phyloP scores from a whole-genome alignment of 2,797 vertebrate genomes.

The Lepidocolaptes lacrymiger region DNA sequence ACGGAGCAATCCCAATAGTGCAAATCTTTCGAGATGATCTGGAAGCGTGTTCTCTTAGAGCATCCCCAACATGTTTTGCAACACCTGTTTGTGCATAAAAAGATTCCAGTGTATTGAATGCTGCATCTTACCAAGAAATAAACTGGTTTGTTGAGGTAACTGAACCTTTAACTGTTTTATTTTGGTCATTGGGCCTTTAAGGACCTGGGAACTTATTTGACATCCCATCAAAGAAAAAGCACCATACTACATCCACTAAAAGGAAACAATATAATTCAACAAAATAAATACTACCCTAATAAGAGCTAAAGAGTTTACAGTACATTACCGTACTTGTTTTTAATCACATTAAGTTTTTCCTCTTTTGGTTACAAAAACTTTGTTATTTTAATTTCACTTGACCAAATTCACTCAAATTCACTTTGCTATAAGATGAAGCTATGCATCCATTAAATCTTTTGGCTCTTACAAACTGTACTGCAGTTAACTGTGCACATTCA shows the following conservation, averaged over 20 bases:
- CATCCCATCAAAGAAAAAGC: not conserved
- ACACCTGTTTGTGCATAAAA: slow-evolving; percentile 80
- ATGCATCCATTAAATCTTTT: not conserved
- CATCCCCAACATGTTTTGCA: slow-evolving; percentile 97
- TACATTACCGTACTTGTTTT: not conserved
- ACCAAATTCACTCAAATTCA: not conserved
- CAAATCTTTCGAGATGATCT: slow-evolving; percentile 97
- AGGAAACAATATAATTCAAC: not conserved
- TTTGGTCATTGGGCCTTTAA: not conserved
- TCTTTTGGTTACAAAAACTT: not conserved
- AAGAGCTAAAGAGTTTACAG: not conserved
- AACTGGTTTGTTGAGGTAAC: not conserved
- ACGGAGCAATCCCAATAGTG: slow-evolving; percentile 95
- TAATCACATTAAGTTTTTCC: not conserved
- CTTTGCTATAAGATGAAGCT: not conserved
- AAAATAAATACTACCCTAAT: not conserved
- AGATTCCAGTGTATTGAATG: not conserved
- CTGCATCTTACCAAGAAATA: not conserved
- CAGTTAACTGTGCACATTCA: not conserved
- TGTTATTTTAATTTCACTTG: not conserved
- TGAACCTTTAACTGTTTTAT: not conserved
- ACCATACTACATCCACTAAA: not conserved
- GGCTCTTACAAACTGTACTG: not conserved
- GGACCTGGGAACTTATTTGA: not conserved
- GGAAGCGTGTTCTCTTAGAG: slow-evolving; percentile 94